Conservation (phyloP, 2,113 vertebrate genomes). For the Formicarius rufipectus region DNA sequence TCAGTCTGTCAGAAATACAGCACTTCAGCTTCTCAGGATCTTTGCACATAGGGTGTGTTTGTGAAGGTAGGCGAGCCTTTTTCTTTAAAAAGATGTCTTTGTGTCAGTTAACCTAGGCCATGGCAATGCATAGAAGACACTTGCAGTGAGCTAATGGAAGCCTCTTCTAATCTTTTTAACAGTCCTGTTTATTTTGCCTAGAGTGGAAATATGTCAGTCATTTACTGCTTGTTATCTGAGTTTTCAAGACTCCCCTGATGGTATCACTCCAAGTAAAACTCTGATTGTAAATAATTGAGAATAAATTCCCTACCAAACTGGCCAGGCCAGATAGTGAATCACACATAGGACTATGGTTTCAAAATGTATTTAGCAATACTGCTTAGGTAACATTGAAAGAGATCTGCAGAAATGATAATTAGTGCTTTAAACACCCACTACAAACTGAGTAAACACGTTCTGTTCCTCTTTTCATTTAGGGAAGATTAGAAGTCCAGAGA, state of each 20-base stretch:
- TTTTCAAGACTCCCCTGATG: not conserved
- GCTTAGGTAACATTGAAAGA: slow-evolving; percentile 37
- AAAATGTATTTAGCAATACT: slow-evolving; percentile 53
- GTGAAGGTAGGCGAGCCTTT: not conserved
- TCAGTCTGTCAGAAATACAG: not conserved
- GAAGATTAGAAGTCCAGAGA: slow-evolving; percentile 1
- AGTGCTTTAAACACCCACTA: slow-evolving; percentile 31
- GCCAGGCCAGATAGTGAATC: slow-evolving; percentile 23
- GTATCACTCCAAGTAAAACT: slow-evolving; percentile 4
- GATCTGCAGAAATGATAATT: slow-evolving; percentile 32
- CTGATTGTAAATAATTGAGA: slow-evolving; percentile 30
- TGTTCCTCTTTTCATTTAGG: not conserved
- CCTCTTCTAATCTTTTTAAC: not conserved
- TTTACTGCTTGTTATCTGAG: not conserved
- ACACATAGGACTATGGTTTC: slow-evolving; percentile 8
- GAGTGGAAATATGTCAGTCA: not conserved
- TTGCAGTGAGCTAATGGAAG: not conserved
- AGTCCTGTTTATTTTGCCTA: not conserved
- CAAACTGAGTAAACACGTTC: not conserved
- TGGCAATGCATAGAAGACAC: not conserved
- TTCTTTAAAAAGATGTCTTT: not conserved
- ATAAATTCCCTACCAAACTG: slow-evolving; percentile 40
- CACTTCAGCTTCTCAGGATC: not conserved
- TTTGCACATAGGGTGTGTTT: not conserved
- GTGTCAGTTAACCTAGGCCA: not conserved